Evolutionary conservation across 2,888 invertebrate species (phyloP).

Genomic region (Synergus laeviventris): DNA sequence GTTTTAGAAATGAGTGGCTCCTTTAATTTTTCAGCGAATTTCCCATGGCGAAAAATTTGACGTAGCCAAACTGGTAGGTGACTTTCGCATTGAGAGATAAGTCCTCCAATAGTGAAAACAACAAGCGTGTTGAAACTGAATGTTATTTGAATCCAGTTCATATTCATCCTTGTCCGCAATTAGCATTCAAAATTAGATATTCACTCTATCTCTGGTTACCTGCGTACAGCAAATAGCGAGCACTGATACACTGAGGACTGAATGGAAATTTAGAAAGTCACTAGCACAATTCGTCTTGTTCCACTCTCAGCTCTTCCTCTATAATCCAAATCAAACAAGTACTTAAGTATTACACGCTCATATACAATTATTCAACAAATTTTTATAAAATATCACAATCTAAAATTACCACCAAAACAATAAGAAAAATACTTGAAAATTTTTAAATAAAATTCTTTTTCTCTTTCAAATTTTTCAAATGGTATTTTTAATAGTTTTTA

Average conservation of each 20-base stretch:
- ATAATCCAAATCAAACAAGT: neutral
- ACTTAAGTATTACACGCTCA: too few relatives aligned
- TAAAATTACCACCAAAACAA: too few relatives aligned
- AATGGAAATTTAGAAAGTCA: neutral
- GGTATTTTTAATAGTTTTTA: too few relatives aligned
- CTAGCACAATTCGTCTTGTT: neutral
- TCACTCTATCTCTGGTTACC: neutral
- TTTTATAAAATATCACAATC: too few relatives aligned
- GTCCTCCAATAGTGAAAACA: slow-evolving; percentile 79
- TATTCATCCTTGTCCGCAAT: slow-evolving; percentile 5
- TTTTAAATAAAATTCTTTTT: too few relatives aligned
- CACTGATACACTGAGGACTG: neutral
- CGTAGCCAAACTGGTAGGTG: slow-evolving; percentile 82
- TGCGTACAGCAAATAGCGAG: neutral
- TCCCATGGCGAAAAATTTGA: slow-evolving; percentile 85
- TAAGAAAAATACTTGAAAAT: too few relatives aligned
- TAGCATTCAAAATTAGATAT: neutral
- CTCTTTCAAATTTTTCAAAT: too few relatives aligned
- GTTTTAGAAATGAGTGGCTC: slow-evolving; percentile 73
- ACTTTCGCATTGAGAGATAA: slow-evolving; percentile 82
- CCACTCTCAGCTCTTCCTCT: neutral
- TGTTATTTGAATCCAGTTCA: slow-evolving; percentile 65
- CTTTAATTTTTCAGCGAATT: slow-evolving; percentile 80
- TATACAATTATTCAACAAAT: too few relatives aligned
- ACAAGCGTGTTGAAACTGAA: slow-evolving; percentile 61